Evolutionary conservation across 2,113 vertebrate genomes (phyloP).

Genomic region (Neolamprologus variostigma): DNA sequence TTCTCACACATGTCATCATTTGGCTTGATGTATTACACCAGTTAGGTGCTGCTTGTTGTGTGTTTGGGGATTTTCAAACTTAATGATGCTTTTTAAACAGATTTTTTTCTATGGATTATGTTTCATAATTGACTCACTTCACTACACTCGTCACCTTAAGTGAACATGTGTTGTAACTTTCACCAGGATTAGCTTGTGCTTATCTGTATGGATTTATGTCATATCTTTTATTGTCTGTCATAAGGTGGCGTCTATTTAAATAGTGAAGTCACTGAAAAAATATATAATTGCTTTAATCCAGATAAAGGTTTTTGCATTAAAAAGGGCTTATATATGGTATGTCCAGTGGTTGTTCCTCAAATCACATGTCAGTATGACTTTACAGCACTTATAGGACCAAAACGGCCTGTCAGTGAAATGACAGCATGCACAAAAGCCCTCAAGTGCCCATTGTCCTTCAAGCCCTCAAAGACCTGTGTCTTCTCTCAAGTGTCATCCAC

Average conservation of each 20-base stretch:
- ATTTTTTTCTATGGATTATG: not conserved
- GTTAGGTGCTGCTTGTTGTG: not conserved
- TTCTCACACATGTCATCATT: not conserved
- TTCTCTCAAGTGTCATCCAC: not conserved
- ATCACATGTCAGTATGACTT: not conserved
- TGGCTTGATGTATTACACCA: not conserved
- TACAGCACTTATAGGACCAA: not conserved
- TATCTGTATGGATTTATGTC: not conserved
- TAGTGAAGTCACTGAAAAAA: not conserved
- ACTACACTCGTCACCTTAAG: not conserved
- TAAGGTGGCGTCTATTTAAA: not conserved
- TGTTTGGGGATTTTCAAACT: not conserved
- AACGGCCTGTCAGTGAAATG: not conserved
- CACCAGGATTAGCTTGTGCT: not conserved
- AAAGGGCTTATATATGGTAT: not conserved
- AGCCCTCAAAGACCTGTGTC: not conserved
- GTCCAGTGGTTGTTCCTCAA: not conserved
- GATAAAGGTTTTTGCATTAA: not conserved
- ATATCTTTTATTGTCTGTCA: not conserved
- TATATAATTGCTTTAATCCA: not conserved
- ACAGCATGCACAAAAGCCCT: not conserved
- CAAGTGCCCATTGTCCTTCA: not conserved
- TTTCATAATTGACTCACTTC: not conserved
- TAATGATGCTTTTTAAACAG: not conserved
- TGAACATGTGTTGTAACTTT: not conserved